A percentile compares a stretch with the other conserved stretches of the same genome.
phyloP scores from a whole-genome alignment of 2,113 vertebrate genomes.

The Calyptommatus sinebrachiatus region DNA sequence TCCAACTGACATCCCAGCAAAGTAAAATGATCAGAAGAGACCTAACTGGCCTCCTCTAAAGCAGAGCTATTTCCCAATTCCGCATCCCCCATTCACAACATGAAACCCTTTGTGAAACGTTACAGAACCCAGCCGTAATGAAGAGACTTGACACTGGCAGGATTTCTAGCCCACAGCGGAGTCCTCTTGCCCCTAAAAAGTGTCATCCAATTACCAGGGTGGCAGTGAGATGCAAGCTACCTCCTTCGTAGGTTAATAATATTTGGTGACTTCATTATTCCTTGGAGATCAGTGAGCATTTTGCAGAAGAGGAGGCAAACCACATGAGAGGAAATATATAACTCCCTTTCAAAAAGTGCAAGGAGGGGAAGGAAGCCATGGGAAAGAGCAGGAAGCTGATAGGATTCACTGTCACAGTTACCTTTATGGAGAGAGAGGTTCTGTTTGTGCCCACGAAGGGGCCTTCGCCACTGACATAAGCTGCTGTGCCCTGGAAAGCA shows the following conservation, averaged over 20 bases:
- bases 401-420: neutral
- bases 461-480: neutral
- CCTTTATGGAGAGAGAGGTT: neutral
- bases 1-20: neutral
- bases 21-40: neutral
- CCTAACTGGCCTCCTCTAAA: neutral
- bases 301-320: conserved; percentile 17
- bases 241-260: conserved; percentile 33
- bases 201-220: conserved; percentile 30
- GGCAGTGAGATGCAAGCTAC: conserved; percentile 15
- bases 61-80: neutral
- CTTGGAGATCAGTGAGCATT: conserved; percentile 29
- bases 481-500: neutral
- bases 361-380: neutral
- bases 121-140: conserved; percentile 15
- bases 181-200: conserved; percentile 20
- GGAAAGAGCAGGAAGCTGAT: neutral
- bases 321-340: neutral
- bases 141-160: conserved; percentile 18
- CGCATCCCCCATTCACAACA: conserved; percentile 9
- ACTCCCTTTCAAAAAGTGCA: neutral
- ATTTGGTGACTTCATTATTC: conserved; percentile 39
- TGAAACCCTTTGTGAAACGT: neutral
- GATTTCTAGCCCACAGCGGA: conserved; percentile 8
- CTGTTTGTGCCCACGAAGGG: neutral